Evolutionary conservation across 1,140 invertebrate genomes (phyloP).

Genomic region (Rhopalosiphum padi): DNA sequence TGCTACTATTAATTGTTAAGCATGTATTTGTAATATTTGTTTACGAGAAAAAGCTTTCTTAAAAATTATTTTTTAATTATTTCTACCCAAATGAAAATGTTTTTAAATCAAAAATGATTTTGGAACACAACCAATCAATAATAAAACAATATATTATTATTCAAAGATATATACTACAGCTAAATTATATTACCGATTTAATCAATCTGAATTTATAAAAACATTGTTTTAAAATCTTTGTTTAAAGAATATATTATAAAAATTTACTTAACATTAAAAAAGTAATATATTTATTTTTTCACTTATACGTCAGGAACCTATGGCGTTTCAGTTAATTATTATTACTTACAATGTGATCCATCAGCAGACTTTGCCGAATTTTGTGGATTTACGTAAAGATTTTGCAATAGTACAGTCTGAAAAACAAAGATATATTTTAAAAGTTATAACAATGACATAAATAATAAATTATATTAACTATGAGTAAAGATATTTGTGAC

Average conservation of each 20-base stretch:
- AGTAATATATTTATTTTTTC: background rate
- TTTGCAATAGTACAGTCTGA: conserved; percentile 93
- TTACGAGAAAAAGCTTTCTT: no score
- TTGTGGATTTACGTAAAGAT: conserved; percentile 97
- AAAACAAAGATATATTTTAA: conserved; percentile 61
- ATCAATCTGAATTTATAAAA: background rate
- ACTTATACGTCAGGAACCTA: background rate
- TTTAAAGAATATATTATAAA: background rate
- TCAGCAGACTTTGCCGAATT: conserved; percentile 97
- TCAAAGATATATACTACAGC: background rate
- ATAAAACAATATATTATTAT: background rate
- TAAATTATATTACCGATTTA: background rate
- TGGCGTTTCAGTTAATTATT: background rate
- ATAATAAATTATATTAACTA: background rate
- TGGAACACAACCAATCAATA: background rate
- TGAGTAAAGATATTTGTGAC: background rate
- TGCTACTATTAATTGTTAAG: background rate
- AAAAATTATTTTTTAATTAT: no score
- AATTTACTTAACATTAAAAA: background rate
- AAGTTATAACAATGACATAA: background rate
- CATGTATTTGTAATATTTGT: no score
- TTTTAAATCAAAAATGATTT: background rate
- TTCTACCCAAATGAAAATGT: background rate
- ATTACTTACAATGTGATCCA: conserved; percentile 81
- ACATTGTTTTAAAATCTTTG: background rate